Evolutionary conservation across 2,113 vertebrate species (phyloP).

Genomic region (Synodontis membranacea): DNA sequence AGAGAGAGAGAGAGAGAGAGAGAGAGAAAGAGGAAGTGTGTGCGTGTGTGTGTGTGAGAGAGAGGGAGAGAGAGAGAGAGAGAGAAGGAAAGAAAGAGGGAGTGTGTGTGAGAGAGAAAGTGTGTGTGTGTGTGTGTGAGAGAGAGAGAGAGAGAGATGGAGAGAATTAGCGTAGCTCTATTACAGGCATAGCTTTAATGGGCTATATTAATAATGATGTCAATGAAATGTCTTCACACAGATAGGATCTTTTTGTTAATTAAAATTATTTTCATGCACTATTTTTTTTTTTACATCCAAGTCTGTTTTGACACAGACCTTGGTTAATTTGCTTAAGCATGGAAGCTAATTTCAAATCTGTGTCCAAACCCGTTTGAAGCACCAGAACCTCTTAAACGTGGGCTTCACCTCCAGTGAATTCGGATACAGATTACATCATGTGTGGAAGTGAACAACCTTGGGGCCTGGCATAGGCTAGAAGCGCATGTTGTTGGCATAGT

Average conservation of each 20-base stretch:
- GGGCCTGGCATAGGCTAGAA: background rate
- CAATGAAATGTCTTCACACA: background rate
- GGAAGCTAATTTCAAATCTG: background rate
- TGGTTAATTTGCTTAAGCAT: background rate
- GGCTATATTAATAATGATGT: background rate
- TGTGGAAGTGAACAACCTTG: background rate
- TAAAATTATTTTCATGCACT: background rate
- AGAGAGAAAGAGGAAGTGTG: background rate
- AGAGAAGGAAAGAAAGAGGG: background rate
- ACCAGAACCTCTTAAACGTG: background rate
- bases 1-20: background rate
- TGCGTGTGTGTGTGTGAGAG: background rate
- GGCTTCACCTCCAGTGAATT: background rate
- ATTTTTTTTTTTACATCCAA: background rate
- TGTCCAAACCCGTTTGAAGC: background rate
- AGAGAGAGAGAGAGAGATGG: background rate
- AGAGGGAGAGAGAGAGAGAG: background rate
- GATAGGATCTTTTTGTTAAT: background rate
- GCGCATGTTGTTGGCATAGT: background rate
- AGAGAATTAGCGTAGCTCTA: background rate
- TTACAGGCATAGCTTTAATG: background rate
- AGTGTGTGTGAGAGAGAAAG: background rate
- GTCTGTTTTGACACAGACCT: background rate
- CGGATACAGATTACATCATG: background rate
- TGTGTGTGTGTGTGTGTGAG: background rate